These are phyloP conservation scores for Cinclus mexicanus DNA, from an alignment of 2,113 vertebrate species.

Conservation along the genomic window DNA sequence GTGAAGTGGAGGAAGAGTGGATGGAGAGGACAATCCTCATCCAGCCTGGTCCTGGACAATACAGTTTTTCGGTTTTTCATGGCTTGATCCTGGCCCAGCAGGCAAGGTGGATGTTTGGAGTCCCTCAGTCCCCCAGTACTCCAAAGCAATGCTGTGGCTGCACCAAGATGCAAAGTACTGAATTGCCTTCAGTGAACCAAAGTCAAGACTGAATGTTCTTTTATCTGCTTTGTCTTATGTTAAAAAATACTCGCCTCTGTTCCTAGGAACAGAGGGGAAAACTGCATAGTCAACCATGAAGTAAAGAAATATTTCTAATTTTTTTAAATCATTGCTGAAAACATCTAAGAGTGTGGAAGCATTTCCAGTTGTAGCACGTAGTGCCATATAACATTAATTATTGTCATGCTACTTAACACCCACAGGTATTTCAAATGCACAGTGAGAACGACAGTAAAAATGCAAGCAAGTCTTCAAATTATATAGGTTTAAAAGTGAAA, in stretches of 20 bases:
- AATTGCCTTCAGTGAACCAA: background rate
- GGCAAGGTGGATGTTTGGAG: background rate
- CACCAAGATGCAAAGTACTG: background rate
- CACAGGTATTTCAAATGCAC: slow-evolving; percentile 46
- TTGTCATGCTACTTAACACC: background rate
- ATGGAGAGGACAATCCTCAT: background rate
- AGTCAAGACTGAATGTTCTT: background rate
- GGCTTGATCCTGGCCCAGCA: background rate
- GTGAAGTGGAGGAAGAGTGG: background rate
- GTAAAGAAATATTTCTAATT: background rate
- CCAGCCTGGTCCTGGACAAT: background rate
- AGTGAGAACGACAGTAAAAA: slow-evolving; percentile 8
- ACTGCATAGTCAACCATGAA: background rate
- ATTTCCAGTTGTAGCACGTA: background rate
- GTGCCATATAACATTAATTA: slow-evolving; percentile 5
- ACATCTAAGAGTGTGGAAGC: background rate
- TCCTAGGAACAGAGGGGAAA: background rate
- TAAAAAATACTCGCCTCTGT: background rate
- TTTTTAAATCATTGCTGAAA: background rate
- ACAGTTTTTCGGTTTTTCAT: background rate
- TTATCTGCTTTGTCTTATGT: background rate
- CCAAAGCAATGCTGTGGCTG: background rate
- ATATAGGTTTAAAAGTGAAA: slow-evolving; percentile 56
- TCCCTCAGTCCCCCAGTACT: background rate
- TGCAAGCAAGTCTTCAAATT: slow-evolving; percentile 46